These are phyloP conservation scores for Dendrolimus punctatus DNA, from an alignment of 1,140 invertebrate genomes.

Conservation along the genomic window DNA sequence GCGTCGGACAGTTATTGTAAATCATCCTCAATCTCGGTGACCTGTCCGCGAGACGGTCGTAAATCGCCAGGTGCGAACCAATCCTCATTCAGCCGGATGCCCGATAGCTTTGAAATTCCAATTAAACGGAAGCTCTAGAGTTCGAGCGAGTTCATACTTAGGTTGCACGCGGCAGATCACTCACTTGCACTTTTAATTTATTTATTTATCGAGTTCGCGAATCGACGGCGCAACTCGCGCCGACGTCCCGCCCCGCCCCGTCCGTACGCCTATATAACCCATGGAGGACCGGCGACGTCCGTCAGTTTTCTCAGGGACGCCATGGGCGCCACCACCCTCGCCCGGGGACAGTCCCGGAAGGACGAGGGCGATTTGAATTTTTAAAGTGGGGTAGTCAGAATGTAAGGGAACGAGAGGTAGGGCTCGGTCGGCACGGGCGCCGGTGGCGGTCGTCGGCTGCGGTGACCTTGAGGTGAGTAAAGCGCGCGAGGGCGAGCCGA, in stretches of 20 bases:
- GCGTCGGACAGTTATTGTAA: too few relatives aligned
- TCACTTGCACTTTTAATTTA: constrained; percentile 72
- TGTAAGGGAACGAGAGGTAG: constrained; percentile 35
- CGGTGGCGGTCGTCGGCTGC: constrained; percentile 19
- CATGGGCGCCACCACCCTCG: constrained; percentile 41
- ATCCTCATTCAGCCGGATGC: constrained; percentile 33
- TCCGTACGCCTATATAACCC: constrained; percentile 43
- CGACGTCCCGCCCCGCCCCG: constrained; percentile 51
- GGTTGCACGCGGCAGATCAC: constrained; percentile 60
- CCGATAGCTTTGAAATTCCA: constrained; percentile 44
- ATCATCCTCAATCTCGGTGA: not conserved
- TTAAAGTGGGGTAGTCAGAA: constrained; percentile 33
- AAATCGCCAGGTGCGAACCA: constrained; percentile 26
- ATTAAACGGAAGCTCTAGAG: constrained; percentile 55
- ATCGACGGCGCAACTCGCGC: constrained; percentile 68
- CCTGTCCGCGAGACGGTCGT: constrained; percentile 7
- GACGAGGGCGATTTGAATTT: constrained; percentile 50
- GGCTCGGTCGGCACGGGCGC: constrained; percentile 27
- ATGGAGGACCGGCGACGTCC: constrained; percentile 47
- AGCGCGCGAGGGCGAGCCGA: constrained; percentile 31
- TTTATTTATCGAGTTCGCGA: constrained; percentile 69
- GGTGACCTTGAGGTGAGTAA: constrained; percentile 62
- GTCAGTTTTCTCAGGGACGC: constrained; percentile 64
- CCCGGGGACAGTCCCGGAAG: constrained; percentile 42
- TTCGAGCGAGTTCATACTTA: constrained; percentile 37